Evolutionary conservation across 2,797 vertebrate species (phyloP).

Genomic region (Cyclura pinguis): DNA sequence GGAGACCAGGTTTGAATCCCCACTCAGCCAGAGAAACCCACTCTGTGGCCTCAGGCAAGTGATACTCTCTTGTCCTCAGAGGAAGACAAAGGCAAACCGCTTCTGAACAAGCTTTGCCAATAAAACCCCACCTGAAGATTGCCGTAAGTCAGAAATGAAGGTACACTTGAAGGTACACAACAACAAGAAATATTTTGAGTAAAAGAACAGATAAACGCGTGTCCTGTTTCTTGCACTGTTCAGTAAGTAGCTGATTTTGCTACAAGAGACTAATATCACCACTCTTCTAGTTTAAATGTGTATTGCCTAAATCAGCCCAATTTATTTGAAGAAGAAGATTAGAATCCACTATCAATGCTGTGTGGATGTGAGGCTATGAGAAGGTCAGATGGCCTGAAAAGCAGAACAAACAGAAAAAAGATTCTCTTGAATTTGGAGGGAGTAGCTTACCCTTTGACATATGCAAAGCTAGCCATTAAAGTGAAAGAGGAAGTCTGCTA

Average conservation of each 20-base stretch:
- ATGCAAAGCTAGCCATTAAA: neutral
- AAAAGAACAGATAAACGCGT: neutral
- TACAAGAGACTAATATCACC: too few species aligned
- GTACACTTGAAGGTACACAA: too few species aligned
- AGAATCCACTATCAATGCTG: neutral
- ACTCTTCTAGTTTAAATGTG: neutral
- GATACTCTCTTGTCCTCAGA: too few species aligned
- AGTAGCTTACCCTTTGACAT: neutral
- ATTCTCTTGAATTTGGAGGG: neutral
- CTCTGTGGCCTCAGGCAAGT: too few species aligned
- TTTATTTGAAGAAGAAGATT: neutral
- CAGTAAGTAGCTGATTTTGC: neutral
- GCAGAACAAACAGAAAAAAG: neutral
- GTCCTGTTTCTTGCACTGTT: neutral
- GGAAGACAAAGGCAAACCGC: too few species aligned
- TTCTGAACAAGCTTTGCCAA: too few species aligned
- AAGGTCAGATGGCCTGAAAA: neutral
- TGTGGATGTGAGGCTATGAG: slow-evolving; percentile 4
- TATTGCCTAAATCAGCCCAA: neutral
- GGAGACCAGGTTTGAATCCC: too few species aligned
- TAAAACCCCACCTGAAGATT: too few species aligned
- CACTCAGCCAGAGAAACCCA: too few species aligned
- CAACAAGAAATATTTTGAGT: neutral
- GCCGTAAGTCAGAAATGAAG: too few species aligned
- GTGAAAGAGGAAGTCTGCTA: neutral